Percentiles rank a stretch among this genome's conserved stretches.
These are phyloP conservation scores for Heliothis subflexa DNA, from an alignment of 1,140 invertebrate species.

Conservation along the genomic window DNA sequence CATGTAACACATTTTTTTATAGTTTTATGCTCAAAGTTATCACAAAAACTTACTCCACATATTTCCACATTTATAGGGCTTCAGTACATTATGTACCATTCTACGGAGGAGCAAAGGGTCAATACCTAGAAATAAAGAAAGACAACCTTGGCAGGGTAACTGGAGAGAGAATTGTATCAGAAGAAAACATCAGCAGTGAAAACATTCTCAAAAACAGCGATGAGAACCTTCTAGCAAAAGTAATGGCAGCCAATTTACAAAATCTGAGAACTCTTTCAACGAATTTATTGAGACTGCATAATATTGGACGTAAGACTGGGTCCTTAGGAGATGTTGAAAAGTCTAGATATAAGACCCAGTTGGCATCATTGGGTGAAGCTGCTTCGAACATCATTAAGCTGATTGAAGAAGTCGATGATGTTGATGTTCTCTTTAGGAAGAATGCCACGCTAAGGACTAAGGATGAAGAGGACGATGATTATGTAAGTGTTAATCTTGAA, in stretches of 20 bases:
- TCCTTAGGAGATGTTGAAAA: slow-evolving; percentile 63
- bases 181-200: slow-evolving; percentile 76
- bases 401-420: slow-evolving; percentile 75
- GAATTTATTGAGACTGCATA: slow-evolving; percentile 69
- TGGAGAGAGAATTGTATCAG: slow-evolving; percentile 82
- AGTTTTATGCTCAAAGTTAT: too few relatives aligned
- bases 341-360: slow-evolving; percentile 66
- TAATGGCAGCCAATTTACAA: slow-evolving; percentile 71
- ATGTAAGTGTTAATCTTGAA: slow-evolving; percentile 70
- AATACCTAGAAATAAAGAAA: slow-evolving; percentile 87
- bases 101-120: slow-evolving; percentile 89
- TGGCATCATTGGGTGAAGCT: slow-evolving; percentile 70
- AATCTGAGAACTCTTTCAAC: slow-evolving; percentile 64
- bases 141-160: slow-evolving; percentile 84
- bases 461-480: slow-evolving; percentile 73
- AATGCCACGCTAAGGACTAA: slow-evolving; percentile 60
- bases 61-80: slow-evolving; percentile 53
- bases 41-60: neutral
- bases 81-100: slow-evolving; percentile 85
- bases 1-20: too few relatives aligned
- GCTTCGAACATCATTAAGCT: slow-evolving; percentile 76
- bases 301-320: slow-evolving; percentile 72
- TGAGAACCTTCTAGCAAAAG: slow-evolving; percentile 71
- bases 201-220: slow-evolving; percentile 75
- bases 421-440: slow-evolving; percentile 74